Evolutionary conservation across 1,140 invertebrate genomes (phyloP).

Genomic region (Pristionchus pacificus): DNA sequence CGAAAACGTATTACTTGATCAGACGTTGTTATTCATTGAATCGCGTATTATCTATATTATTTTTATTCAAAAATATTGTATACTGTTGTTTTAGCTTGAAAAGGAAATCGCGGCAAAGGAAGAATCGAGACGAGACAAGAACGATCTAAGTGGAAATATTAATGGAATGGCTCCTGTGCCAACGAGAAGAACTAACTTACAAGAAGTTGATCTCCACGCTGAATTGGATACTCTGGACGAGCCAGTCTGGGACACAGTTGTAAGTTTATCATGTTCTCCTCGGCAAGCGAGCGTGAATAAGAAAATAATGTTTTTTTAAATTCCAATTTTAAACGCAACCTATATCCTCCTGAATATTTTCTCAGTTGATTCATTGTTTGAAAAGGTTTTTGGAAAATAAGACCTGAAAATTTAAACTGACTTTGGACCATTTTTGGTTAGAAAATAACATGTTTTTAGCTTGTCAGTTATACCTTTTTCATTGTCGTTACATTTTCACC

Average conservation of each 20-base stretch:
- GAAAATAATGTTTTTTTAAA: conserved; percentile 4
- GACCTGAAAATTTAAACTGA: too few relatives aligned
- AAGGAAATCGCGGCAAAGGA: conserved; percentile 55
- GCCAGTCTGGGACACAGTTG: conserved; percentile 53
- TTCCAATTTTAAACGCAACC: neutral
- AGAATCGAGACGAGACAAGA: conserved; percentile 25
- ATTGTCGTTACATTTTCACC: too few relatives aligned
- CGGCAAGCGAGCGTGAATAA: neutral
- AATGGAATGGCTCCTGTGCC: conserved; percentile 30
- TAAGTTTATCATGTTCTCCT: conserved; percentile 19
- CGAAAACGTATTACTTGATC: neutral
- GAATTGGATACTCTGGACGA: conserved; percentile 57
- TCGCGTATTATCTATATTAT: too few relatives aligned
- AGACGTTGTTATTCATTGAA: conserved; percentile 9
- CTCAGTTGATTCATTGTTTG: too few relatives aligned
- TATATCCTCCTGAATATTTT: conserved; percentile 11
- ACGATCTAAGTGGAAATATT: conserved; percentile 48
- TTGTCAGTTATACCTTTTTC: too few relatives aligned
- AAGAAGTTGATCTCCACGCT: conserved; percentile 33
- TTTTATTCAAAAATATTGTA: too few relatives aligned
- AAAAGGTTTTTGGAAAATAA: too few relatives aligned
- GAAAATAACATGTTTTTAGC: too few relatives aligned
- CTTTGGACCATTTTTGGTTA: too few relatives aligned
- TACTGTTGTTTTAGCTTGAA: conserved; percentile 42
- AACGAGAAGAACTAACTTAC: conserved; percentile 13